A percentile compares a stretch with the other conserved stretches of the same genome.
phyloP scores from a whole-genome alignment of 2,113 vertebrate species.

The Vulpes ferrilata region DNA sequence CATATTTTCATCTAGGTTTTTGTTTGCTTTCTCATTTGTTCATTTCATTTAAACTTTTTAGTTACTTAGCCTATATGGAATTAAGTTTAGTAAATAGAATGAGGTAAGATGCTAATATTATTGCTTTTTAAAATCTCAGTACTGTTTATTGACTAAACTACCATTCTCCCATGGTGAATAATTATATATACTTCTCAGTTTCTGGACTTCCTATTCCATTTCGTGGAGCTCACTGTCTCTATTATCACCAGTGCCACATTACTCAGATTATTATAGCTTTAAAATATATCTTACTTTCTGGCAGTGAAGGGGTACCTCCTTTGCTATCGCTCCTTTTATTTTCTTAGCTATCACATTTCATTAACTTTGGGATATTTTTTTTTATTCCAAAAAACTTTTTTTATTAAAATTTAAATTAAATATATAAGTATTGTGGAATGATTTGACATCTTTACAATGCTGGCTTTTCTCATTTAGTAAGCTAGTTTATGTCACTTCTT shows the following conservation, averaged over 20 bases:
- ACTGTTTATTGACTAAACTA: neutral
- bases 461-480: constrained; percentile 26
- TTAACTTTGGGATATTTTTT: constrained; percentile 32
- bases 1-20: neutral
- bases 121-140: neutral
- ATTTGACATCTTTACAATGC: neutral
- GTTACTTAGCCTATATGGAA: neutral
- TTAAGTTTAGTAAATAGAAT: constrained; percentile 31
- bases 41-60: neutral
- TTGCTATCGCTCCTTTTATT: neutral
- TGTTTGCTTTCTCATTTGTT: neutral
- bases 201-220: neutral
- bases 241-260: neutral
- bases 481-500: neutral
- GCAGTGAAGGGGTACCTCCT: neutral
- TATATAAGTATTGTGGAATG: constrained; percentile 18
- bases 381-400: constrained; percentile 2
- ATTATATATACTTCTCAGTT: neutral
- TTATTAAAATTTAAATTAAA: neutral
- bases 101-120: neutral
- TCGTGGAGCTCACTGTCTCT: neutral
- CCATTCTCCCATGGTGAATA: neutral
- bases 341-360: neutral
- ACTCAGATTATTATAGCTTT: neutral
- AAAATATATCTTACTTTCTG: neutral